These are phyloP conservation scores for Huso huso DNA, from an alignment of 2,797 vertebrate species.

Conservation along the genomic window DNA sequence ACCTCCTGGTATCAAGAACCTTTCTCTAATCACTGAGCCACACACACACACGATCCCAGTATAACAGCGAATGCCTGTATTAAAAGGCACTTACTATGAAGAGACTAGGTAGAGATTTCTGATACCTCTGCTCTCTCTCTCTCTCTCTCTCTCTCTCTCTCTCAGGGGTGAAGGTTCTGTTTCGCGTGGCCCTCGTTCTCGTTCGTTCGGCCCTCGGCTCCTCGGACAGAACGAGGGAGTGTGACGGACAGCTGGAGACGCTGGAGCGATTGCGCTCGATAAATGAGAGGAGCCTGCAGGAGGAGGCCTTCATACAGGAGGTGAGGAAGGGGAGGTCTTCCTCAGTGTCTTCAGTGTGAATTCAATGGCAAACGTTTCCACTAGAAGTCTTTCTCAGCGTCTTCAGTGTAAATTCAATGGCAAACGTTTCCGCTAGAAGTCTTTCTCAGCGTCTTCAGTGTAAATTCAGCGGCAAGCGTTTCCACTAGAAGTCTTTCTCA, in stretches of 20 bases:
- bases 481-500: no score
- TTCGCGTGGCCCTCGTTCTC: slow-evolving; percentile 73
- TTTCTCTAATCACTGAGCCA: neutral
- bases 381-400: neutral
- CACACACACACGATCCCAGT: neutral
- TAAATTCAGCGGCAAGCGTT: no score
- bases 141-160: neutral
- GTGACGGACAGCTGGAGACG: slow-evolving; percentile 77
- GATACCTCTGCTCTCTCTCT: no score
- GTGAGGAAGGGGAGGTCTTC: slow-evolving; percentile 38
- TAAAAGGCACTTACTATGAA: no score
- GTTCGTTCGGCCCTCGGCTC: slow-evolving; percentile 71
- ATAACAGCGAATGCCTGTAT: no score
- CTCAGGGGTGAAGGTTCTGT: slow-evolving; percentile 72
- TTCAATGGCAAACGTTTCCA: neutral
- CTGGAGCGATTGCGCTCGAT: slow-evolving; percentile 68
- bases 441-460: neutral
- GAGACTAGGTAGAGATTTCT: no score
- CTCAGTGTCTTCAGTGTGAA: neutral
- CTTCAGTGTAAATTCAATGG: neutral
- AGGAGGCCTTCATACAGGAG: slow-evolving; percentile 70
- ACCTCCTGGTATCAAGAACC: no score
- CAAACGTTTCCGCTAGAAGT: neutral
- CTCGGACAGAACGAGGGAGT: slow-evolving; percentile 62
- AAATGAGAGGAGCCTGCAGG: slow-evolving; percentile 54